A percentile compares a stretch with the other conserved stretches of the same genome.
These are phyloP conservation scores for Steatocranus sp. DNA, from an alignment of 2,797 vertebrate genomes.

Conservation along the genomic window DNA sequence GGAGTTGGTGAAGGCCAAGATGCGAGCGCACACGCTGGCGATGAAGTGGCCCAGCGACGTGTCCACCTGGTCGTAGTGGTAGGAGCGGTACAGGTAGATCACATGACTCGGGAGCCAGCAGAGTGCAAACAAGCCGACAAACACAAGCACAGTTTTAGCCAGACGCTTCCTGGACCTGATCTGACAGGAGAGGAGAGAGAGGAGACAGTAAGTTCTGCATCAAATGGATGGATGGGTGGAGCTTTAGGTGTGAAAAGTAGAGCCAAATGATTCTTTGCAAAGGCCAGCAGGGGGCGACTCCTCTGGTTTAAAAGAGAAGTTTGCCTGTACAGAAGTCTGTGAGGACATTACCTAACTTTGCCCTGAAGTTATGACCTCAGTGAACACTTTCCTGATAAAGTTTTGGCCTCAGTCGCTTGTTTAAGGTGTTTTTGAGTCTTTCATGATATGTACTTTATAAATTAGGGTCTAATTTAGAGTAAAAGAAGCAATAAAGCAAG, in stretches of 20 bases:
- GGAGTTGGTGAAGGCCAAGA: constrained; percentile 92
- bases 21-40: constrained; percentile 80
- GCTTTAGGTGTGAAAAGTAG: neutral
- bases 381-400: neutral
- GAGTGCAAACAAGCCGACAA: constrained; percentile 90
- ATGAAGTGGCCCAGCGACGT: constrained; percentile 87
- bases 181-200: constrained; percentile 58
- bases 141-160: constrained; percentile 92
- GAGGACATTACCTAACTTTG: neutral
- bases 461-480: neutral
- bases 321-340: neutral
- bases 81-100: constrained; percentile 94
- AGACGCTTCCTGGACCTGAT: constrained; percentile 91
- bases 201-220: neutral
- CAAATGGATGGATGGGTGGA: neutral
- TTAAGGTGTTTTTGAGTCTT: neutral
- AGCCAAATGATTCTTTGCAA: neutral
- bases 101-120: constrained; percentile 95
- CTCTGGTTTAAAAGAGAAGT: neutral
- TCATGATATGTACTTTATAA: neutral
- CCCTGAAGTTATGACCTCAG: neutral
- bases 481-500: neutral
- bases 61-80: constrained; percentile 89
- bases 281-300: neutral
- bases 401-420: neutral